Conservation (phyloP, 2,888 invertebrate species). For the Lysandra coridon region DNA sequence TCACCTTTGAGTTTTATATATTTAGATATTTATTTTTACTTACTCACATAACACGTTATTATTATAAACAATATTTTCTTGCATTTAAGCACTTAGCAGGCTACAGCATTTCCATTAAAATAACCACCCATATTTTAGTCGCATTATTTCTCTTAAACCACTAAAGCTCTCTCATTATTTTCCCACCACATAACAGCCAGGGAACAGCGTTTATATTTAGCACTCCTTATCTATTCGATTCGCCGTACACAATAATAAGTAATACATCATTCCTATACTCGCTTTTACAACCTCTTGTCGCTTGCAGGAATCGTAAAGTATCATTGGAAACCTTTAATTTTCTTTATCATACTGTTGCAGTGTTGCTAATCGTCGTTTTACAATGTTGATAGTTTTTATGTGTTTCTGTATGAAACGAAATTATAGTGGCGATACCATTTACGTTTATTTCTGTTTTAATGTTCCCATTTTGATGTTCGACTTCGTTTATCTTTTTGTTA, state of each 20-base stretch:
- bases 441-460: conserved; percentile 32
- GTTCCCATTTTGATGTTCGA: conserved; percentile 18
- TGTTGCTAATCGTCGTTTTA: conserved; percentile 63
- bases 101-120: not conserved
- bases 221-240: conserved; percentile 36
- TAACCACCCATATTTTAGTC: not conserved
- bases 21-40: not conserved
- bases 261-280: conserved; percentile 56
- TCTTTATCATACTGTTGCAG: conserved; percentile 72
- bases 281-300: conserved; percentile 71
- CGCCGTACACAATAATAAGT: conserved; percentile 39
- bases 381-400: conserved; percentile 50
- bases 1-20: too few species aligned
- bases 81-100: not conserved
- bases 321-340: conserved; percentile 75
- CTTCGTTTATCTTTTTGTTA: conserved; percentile 26
- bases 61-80: not conserved
- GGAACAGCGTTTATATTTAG: conserved; percentile 27
- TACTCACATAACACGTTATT: too few species aligned
- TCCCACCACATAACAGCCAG: not conserved
- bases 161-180: conserved; percentile 2
- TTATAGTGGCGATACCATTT: conserved; percentile 33
- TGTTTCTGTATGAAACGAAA: conserved; percentile 35
- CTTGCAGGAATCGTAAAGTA: conserved; percentile 74
- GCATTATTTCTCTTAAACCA: not conserved